Evolutionary conservation across 2,888 invertebrate species (phyloP).

Genomic region (Pteria penguin): DNA sequence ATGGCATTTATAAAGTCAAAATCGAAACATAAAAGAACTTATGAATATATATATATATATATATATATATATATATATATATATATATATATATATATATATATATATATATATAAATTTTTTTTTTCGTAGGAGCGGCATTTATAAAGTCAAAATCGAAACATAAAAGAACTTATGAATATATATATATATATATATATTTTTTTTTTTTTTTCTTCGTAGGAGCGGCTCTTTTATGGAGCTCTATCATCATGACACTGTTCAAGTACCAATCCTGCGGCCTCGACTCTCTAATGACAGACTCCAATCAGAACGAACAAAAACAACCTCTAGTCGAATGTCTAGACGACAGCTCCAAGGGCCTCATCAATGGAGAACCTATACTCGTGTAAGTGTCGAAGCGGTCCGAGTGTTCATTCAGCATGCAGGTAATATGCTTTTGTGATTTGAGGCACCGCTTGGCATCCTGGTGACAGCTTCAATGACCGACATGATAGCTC

Average conservation of each 20-base stretch:
- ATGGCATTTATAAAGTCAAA: too few relatives aligned
- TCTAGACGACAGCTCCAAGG: conserved; percentile 39
- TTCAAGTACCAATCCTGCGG: conserved; percentile 73
- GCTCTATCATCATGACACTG: conserved; percentile 72
- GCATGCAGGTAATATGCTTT: neutral
- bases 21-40: too few relatives aligned
- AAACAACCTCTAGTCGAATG: conserved; percentile 59
- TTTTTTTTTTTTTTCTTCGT: conserved; percentile 37
- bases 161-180: too few relatives aligned
- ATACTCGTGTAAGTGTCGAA: conserved; percentile 55
- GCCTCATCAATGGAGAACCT: conserved; percentile 47
- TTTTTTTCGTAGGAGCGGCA: too few relatives aligned
- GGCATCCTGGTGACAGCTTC: neutral
- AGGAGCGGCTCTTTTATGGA: conserved; percentile 73
- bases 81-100: too few relatives aligned
- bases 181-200: neutral
- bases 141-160: too few relatives aligned
- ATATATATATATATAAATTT: too few relatives aligned
- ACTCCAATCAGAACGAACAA: conserved; percentile 38
- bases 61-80: too few relatives aligned
- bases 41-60: too few relatives aligned
- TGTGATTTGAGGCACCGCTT: neutral
- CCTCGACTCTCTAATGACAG: conserved; percentile 44
- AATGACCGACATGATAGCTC: too few relatives aligned
- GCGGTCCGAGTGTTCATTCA: neutral